These are phyloP conservation scores for Timema cristinae DNA, from an alignment of 2,888 invertebrate species.

Conservation along the genomic window DNA sequence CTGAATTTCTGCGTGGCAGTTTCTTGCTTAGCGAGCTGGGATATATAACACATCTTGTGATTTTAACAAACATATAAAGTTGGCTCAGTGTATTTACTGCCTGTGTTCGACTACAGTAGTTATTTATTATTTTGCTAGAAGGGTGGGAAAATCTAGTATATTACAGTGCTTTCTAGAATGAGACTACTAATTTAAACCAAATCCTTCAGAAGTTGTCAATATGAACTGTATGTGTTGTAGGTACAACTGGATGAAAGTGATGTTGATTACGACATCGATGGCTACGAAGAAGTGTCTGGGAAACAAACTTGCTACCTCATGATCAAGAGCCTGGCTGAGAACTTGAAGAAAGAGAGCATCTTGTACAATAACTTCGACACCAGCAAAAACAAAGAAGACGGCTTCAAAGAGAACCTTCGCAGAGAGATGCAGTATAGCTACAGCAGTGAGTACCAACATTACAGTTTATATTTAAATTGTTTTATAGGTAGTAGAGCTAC, in stretches of 20 bases:
- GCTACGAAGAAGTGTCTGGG: conserved; percentile 63
- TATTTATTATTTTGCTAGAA: too few relatives aligned
- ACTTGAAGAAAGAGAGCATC: conserved; percentile 47
- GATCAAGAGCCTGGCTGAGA: conserved; percentile 67
- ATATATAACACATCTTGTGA: too few relatives aligned
- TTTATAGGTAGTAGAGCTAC: too few relatives aligned
- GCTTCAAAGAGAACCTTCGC: conserved; percentile 61
- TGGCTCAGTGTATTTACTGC: too few relatives aligned
- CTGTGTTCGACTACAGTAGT: too few relatives aligned
- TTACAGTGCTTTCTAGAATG: too few relatives aligned
- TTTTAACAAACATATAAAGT: too few relatives aligned
- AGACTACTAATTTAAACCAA: neutral
- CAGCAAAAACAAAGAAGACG: conserved; percentile 53
- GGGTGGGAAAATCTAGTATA: too few relatives aligned
- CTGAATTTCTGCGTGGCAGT: too few relatives aligned
- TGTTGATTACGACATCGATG: conserved; percentile 73
- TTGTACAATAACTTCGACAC: conserved; percentile 57
- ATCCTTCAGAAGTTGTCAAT: conserved; percentile 2
- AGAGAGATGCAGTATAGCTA: conserved; percentile 55
- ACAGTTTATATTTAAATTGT: too few relatives aligned
- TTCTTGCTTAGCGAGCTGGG: too few relatives aligned
- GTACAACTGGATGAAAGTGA: conserved; percentile 66
- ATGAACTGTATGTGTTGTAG: conserved; percentile 45
- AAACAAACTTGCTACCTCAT: conserved; percentile 70
- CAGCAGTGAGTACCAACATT: conserved; percentile 54